Evolutionary conservation across 2,113 vertebrate species (phyloP).

Genomic region (Sorex araneus): DNA sequence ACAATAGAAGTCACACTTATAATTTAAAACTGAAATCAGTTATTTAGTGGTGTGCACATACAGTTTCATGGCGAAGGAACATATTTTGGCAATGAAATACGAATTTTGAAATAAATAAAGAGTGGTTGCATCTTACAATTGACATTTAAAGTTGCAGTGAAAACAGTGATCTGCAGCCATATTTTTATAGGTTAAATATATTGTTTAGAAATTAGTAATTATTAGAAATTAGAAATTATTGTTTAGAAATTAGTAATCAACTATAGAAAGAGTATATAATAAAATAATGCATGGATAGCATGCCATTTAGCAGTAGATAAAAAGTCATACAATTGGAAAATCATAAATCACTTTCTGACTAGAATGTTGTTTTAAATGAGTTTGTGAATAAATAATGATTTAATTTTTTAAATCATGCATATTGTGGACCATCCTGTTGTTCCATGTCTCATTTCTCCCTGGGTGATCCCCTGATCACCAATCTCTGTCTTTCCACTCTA

Average conservation of each 20-base stretch:
- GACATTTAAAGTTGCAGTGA: conserved; percentile 37
- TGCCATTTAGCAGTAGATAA: not conserved
- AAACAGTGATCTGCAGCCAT: not conserved
- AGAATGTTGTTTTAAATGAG: not conserved
- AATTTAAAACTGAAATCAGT: conserved; percentile 37
- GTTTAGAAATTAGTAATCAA: not conserved
- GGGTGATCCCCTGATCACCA: not conserved
- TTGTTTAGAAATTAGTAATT: not conserved
- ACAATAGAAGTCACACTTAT: not conserved
- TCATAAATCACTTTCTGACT: not conserved
- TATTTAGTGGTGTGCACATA: not conserved
- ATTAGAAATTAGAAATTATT: no score
- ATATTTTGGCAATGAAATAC: conserved; percentile 60
- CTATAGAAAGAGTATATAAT: conserved; percentile 3
- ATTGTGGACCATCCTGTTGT: not conserved
- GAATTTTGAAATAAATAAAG: conserved; percentile 56
- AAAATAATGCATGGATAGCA: not conserved
- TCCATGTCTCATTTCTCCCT: not conserved
- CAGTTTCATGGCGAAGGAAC: conserved; percentile 51
- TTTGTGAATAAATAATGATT: not conserved
- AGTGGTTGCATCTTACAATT: not conserved
- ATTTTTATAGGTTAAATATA: not conserved
- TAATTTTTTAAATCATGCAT: not conserved
- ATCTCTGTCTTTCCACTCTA: not conserved
- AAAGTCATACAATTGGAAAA: not conserved